Base-by-base conservation (phyloP, 1,140 invertebrate species). In the Caligus rogercresseyi region DNA sequence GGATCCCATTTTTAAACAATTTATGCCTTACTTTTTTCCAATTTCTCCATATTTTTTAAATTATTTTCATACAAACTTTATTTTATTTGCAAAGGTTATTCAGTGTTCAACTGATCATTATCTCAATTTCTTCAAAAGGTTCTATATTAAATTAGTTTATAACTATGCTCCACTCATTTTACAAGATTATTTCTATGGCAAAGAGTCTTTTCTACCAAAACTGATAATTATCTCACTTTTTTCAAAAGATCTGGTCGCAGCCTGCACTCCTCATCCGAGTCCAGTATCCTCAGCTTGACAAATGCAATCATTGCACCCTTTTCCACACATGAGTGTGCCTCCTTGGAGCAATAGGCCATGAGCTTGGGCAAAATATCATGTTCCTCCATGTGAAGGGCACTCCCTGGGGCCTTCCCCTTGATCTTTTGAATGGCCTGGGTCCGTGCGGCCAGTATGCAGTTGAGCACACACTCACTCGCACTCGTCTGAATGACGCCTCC, bases 261-360 rank as follows among this genome's bases (percentile, higher is more conserved):
- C 15, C 86, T 83, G 69, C 87, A 92, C 65, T 91, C 84, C 62
- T 91, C 86, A 72, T 99, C 95, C 0, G 94, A 89, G 70, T 98
- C 93, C 24, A 99, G 76, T 70, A 98, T 96, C 64, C 94, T 77
- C 63, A 99, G 76, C 72, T 98, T 98, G 0, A 98, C 93, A 70
- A 98, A 94, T 67, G 84, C 86, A 67, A 99, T 98, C 91, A 98
- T 98, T 0, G 93, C 95, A 14, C 92, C 92, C 73, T 98, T 99
- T 76, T 99, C 95, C 7, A 98, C 93, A 71, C 90, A 97, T n/a
- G 92, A 97, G 74, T 99, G 96, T 21, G 94, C 89, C 78, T 98
- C 87, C 69, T 87, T 81, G 1, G 80, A 82, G 65, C 79, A 82
- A 69, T 83, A 83, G 7, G 91, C 94, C 78, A 99, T 97, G 26